Conservation (phyloP, 2,888 invertebrate species). For the Thyatira batis region DNA sequence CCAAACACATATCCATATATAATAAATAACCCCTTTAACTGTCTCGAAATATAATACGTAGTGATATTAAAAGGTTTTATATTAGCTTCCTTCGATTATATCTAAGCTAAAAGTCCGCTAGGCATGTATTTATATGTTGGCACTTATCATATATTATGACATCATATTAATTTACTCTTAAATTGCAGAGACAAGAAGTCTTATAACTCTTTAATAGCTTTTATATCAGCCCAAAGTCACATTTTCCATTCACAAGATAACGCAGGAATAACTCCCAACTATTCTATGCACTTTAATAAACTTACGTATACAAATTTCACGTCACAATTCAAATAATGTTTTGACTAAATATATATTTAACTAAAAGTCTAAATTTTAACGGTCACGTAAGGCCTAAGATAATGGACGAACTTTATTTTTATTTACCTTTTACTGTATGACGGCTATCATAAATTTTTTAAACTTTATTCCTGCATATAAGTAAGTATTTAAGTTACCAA, state of each 20-base stretch:
- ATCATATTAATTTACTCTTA: no score
- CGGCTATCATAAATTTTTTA: background rate
- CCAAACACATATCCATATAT: background rate
- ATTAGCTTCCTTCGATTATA: background rate
- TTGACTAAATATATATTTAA: background rate
- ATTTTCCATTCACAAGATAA: background rate
- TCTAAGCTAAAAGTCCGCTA: background rate
- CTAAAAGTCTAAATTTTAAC: background rate
- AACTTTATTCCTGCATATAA: constrained; percentile 3
- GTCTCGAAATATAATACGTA: background rate
- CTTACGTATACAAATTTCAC: no score
- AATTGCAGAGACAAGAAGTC: background rate
- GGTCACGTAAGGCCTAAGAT: background rate
- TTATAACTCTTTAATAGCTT: background rate
- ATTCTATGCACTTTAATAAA: no score
- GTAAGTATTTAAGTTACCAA: constrained; percentile 15
- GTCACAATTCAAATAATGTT: no score
- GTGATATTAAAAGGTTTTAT: background rate
- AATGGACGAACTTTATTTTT: background rate
- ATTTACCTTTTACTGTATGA: constrained; percentile 1
- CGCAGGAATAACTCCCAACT: no score
- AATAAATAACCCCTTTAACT: background rate
- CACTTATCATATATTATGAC: background rate
- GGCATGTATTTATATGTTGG: background rate
- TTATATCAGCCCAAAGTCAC: background rate